Percentiles rank a stretch among this genome's conserved stretches.
phyloP scores from a whole-genome alignment of 2,888 invertebrate genomes.

The Cyclophora punctaria region DNA sequence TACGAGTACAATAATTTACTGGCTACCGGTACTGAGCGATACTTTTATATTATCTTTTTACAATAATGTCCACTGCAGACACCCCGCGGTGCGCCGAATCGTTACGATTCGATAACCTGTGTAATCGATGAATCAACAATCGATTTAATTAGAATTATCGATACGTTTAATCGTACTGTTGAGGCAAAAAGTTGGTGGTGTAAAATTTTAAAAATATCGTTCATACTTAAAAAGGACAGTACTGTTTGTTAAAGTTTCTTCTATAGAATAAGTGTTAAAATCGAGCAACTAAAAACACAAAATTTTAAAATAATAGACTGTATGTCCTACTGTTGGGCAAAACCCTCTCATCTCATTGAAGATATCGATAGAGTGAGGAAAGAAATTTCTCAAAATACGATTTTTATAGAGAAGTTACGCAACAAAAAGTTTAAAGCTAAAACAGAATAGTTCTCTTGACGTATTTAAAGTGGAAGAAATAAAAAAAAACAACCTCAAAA shows the following conservation, averaged over 20 bases:
- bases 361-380: too few species aligned
- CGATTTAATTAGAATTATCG: conserved; percentile 69
- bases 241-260: too few species aligned
- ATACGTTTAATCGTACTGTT: conserved; percentile 45
- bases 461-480: neutral
- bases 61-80: too few species aligned
- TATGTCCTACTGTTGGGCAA: too few species aligned
- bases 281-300: too few species aligned
- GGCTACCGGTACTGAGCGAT: conserved; percentile 2
- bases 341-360: too few species aligned
- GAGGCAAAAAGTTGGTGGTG: conserved; percentile 12
- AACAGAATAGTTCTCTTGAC: neutral
- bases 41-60: too few species aligned
- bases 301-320: too few species aligned
- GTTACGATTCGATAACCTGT: conserved; percentile 42
- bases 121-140: conserved; percentile 69
- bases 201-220: neutral
- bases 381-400: too few species aligned
- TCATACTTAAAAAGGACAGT: neutral
- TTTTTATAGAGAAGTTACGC: too few species aligned
- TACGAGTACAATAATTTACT: neutral
- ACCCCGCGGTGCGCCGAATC: conserved; percentile 50
- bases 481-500: neutral
- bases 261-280: too few species aligned
- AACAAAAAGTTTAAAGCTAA: too few species aligned